phyloP scores from a whole-genome alignment of 92 coral and sea anemone genomes.

The Porites divaricata region DNA sequence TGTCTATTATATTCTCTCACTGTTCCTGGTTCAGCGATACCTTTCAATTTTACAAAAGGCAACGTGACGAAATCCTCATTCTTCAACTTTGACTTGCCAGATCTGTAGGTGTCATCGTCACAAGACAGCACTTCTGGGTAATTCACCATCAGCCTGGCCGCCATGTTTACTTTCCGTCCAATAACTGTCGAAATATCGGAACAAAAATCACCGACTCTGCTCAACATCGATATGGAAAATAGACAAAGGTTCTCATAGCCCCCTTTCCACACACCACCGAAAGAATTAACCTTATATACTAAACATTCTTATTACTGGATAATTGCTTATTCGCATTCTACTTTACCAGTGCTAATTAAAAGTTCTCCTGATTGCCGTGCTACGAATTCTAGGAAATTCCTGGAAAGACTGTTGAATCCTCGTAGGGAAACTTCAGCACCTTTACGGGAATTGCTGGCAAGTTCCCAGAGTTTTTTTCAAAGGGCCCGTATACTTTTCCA shows the following conservation, averaged over 20 bases:
- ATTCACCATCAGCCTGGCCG: conserved; percentile 99
- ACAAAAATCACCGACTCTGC: not conserved
- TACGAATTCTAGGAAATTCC: no score
- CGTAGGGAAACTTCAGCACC: no score
- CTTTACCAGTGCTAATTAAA: no score
- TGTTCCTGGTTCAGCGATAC: conserved; percentile 94
- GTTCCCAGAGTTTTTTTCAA: no score
- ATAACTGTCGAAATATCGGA: conserved; percentile 61
- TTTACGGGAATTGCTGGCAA: no score
- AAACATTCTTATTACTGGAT: no score
- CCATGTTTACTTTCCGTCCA: conserved; percentile 98
- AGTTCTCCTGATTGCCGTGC: no score
- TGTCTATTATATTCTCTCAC: conserved; percentile 94
- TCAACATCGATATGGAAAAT: not conserved
- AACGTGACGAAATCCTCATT: conserved; percentile 91
- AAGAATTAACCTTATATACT: no score
- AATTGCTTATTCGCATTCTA: no score
- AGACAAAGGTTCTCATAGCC: not conserved
- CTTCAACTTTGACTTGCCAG: conserved; percentile 85
- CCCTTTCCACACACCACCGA: no score
- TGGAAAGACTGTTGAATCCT: no score
- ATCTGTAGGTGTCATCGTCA: conserved; percentile 92
- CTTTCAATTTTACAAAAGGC: conserved; percentile 84
- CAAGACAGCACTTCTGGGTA: conserved; percentile 92
- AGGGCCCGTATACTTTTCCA: no score